Base-by-base conservation (phyloP, 1,140 invertebrate species). In the Harlomillsia oculata region DNA sequence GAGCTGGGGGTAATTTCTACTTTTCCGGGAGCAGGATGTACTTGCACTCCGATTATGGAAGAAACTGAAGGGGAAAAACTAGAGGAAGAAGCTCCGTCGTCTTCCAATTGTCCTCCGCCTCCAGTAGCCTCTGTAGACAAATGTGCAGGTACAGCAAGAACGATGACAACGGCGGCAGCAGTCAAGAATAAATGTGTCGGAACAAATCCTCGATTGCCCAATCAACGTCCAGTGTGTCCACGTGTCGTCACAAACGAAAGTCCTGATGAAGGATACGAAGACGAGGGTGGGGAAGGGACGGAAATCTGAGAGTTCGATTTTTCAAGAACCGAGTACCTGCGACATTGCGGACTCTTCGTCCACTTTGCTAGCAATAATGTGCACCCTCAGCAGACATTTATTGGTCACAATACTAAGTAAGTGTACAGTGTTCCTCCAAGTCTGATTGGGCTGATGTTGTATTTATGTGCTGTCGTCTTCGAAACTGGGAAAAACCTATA, bases 201-300 rank as follows among this genome's bases (percentile, higher is more conserved):
- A 2, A 14, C 3, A 36, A 36, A 36, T 43, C 40, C 40, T 9
- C 18, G 37, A 28, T 18, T 13, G 13, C 28, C 14, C 18, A 40
- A 21, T 29, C 18, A 25, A 45, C 49, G 53, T 25, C 36, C 30
- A 61, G 45, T 6, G 36, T 58, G n/a, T 45, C 36, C 32, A 40
- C 52, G 4, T 29, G 59, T 39, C 57, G 62, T 25, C 63, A 65
- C 28, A 46, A 65, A 69, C 51, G 86, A 89, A 64, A 88, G 85
- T 69, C 85, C 86, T 5, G 87, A 90, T 69, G 87, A 90, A 69
- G 87, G 87, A 1, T 90, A 89, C 69, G 86, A 85, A 39, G 86
- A 85, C 25, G 86, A 89, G 67, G 50, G 48, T 9, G 62, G 57
- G 2, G 72, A 74, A 45, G 63, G 56, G 30, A 59, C 56, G 5